A percentile compares a stretch with the other conserved stretches of the same genome.
Conservation (phyloP, 2,113 vertebrate species). For the Muntiacus reevesi region DNA sequence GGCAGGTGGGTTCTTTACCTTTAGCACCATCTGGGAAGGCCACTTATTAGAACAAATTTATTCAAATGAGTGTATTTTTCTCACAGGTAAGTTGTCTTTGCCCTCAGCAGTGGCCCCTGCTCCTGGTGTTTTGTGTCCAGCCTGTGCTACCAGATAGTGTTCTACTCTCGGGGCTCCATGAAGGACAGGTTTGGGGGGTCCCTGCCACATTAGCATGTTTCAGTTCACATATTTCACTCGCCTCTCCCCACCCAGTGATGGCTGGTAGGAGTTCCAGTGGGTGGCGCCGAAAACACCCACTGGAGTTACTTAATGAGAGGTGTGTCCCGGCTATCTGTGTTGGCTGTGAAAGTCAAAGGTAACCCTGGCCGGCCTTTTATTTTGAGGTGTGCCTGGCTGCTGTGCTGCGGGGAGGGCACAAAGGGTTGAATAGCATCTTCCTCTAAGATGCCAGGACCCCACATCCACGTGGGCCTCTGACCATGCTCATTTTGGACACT, state of each 20-base stretch:
- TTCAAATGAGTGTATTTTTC: constrained; percentile 43
- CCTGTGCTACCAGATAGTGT: not conserved
- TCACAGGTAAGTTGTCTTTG: constrained; percentile 2
- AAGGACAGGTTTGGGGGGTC: not conserved
- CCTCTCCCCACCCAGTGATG: not conserved
- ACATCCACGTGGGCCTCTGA: not conserved
- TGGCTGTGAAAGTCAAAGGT: not conserved
- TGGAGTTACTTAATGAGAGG: fast-evolving
- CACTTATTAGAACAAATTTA: constrained; percentile 22
- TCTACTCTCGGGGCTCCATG: not conserved
- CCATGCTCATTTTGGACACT: not conserved
- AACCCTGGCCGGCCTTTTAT: not conserved
- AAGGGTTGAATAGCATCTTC: not conserved
- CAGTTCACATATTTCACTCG: not conserved
- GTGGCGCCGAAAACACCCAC: fast-evolving
- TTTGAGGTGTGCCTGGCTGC: not conserved
- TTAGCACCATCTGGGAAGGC: not conserved
- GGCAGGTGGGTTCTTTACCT: not conserved
- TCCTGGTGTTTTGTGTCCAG: not conserved
- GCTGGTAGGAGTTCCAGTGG: not conserved
- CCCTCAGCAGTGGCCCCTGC: constrained; percentile 41
- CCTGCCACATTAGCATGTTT: not conserved
- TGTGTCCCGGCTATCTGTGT: not conserved
- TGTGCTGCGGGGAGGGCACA: not conserved
- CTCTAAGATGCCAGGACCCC: not conserved